These are phyloP conservation scores for Girardinichthys multiradiatus DNA, from an alignment of 2,113 vertebrate species.

Conservation along the genomic window DNA sequence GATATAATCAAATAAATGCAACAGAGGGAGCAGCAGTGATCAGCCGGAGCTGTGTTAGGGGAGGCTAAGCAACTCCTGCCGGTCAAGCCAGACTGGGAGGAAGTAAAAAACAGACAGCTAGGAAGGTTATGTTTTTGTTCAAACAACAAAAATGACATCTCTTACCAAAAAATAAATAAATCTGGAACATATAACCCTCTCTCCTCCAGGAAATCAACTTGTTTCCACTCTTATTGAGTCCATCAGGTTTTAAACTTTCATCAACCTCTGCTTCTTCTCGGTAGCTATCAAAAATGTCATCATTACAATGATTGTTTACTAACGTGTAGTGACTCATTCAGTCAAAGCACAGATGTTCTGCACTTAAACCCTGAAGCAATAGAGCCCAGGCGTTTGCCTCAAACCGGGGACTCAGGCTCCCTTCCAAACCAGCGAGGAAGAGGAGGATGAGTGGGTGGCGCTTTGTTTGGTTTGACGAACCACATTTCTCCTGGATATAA, in stretches of 20 bases:
- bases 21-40: not conserved
- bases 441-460: slow-evolving; percentile 1
- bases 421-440: slow-evolving; percentile 5
- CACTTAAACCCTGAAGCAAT: slow-evolving; percentile 20
- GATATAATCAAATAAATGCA: slow-evolving; percentile 15
- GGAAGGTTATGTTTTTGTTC: slow-evolving; percentile 23
- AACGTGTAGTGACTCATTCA: not conserved
- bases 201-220: slow-evolving; percentile 38
- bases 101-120: slow-evolving; percentile 5
- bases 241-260: slow-evolving; percentile 40
- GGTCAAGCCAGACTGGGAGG: slow-evolving; percentile 21
- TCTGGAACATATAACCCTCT: slow-evolving; percentile 49
- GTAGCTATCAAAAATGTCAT: slow-evolving; percentile 21
- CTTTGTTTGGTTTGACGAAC: slow-evolving; percentile 77
- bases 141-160: slow-evolving; percentile 43
- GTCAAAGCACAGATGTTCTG: slow-evolving; percentile 27
- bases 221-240: slow-evolving; percentile 25
- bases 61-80: slow-evolving; percentile 17
- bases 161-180: slow-evolving; percentile 6
- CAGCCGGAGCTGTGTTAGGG: slow-evolving; percentile 16
- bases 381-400: slow-evolving; percentile 42
- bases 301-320: slow-evolving; percentile 31
- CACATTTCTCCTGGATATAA: slow-evolving; percentile 53
- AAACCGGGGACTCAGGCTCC: slow-evolving; percentile 33
- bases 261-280: slow-evolving; percentile 22